These are phyloP conservation scores for Muntiacus reevesi DNA, from an alignment of 2,113 vertebrate species.

Conservation along the genomic window DNA sequence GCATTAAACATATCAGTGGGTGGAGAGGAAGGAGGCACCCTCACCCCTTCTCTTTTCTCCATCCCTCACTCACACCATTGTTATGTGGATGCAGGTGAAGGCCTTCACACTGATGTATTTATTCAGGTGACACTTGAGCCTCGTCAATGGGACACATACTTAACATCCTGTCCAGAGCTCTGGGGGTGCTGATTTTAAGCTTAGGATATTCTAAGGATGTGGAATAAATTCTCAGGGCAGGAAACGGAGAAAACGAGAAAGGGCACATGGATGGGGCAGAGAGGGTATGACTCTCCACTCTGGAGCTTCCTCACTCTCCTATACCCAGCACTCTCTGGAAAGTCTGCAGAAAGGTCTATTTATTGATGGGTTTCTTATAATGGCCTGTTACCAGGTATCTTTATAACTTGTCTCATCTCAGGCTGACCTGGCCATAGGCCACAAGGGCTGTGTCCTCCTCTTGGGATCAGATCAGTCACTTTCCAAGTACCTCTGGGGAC, in stretches of 20 bases:
- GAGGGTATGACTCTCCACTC: background rate
- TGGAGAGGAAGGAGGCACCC: background rate
- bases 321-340: background rate
- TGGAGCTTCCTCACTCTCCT: background rate
- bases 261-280: background rate
- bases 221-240: background rate
- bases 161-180: background rate
- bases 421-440: background rate
- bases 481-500: background rate
- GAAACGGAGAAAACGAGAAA: background rate
- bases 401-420: background rate
- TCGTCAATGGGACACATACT: background rate
- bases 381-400: background rate
- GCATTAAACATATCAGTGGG: background rate
- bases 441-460: background rate
- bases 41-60: background rate
- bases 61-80: background rate
- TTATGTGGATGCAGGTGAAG: background rate
- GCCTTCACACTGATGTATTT: background rate
- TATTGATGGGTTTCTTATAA: background rate
- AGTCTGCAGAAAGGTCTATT: background rate
- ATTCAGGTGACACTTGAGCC: background rate
- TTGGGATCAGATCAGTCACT: background rate
- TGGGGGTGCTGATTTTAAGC: background rate
- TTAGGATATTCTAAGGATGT: background rate